A percentile compares a stretch with the other conserved stretches of the same genome.
phyloP scores from a whole-genome alignment of 1,140 invertebrate species.

The Drosophila nebulosa region DNA sequence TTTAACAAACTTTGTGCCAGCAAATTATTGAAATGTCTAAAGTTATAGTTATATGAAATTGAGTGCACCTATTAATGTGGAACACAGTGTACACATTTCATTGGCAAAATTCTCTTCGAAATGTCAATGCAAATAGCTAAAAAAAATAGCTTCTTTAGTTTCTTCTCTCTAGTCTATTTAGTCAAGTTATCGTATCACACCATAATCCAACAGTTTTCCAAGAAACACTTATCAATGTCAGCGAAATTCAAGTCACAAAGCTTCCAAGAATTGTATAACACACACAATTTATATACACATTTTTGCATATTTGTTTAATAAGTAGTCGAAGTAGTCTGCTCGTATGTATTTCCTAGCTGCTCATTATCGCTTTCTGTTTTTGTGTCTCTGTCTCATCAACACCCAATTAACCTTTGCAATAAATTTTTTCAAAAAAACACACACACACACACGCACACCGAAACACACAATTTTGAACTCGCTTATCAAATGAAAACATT shows the following conservation, averaged over 20 bases:
- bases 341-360: constrained; percentile 1
- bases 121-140: too few relatives aligned
- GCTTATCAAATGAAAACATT: constrained; percentile 45
- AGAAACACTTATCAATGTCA: too few relatives aligned
- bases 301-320: constrained; percentile 20
- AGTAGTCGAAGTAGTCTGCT: not conserved
- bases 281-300: not conserved
- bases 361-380: constrained; percentile 44
- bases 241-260: not conserved
- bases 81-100: too few relatives aligned
- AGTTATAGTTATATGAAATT: too few relatives aligned
- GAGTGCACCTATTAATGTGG: too few relatives aligned
- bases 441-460: not conserved
- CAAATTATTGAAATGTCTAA: too few relatives aligned
- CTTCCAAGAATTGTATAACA: not conserved
- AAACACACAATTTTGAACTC: constrained; percentile 4
- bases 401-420: constrained; percentile 66
- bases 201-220: too few relatives aligned
- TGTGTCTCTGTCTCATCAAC: constrained; percentile 26
- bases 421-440: constrained; percentile 27
- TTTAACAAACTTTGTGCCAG: too few relatives aligned
- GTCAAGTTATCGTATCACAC: too few relatives aligned
- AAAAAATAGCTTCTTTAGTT: too few relatives aligned
- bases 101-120: too few relatives aligned
- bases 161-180: too few relatives aligned